Evolutionary conservation across 2,113 vertebrate species (phyloP).

Genomic region (Indri indri): DNA sequence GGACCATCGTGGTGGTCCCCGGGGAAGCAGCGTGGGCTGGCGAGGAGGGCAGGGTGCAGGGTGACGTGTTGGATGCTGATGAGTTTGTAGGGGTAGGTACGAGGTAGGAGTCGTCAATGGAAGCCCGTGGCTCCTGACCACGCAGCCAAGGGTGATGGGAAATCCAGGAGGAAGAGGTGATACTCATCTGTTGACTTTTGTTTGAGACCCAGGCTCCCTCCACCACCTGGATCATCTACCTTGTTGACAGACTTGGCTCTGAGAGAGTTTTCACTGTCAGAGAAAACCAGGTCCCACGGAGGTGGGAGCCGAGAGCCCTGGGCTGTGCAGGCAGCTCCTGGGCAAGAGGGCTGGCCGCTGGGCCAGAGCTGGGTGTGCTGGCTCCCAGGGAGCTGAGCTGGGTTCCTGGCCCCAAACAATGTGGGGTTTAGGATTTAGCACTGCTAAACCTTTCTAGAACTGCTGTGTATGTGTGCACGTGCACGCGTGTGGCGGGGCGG

Average conservation of each 20-base stretch:
- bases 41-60: background rate
- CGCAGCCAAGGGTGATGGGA: background rate
- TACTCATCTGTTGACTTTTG: background rate
- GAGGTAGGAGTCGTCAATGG: background rate
- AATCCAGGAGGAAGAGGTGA: background rate
- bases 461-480: background rate
- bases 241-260: background rate
- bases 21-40: background rate
- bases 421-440: background rate
- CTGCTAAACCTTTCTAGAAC: background rate
- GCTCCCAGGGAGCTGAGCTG: background rate
- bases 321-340: background rate
- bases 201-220: background rate
- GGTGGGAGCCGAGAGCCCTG: background rate
- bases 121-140: background rate
- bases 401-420: background rate
- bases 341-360: background rate
- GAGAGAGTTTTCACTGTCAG: background rate
- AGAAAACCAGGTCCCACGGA: background rate
- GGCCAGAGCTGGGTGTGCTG: background rate
- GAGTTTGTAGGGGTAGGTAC: background rate
- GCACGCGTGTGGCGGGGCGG: background rate
- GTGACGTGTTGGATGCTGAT: background rate
- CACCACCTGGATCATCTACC: background rate
- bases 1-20: background rate